Evolutionary conservation across 2,797 vertebrate species (phyloP).

Genomic region (Dipus sagitta): DNA sequence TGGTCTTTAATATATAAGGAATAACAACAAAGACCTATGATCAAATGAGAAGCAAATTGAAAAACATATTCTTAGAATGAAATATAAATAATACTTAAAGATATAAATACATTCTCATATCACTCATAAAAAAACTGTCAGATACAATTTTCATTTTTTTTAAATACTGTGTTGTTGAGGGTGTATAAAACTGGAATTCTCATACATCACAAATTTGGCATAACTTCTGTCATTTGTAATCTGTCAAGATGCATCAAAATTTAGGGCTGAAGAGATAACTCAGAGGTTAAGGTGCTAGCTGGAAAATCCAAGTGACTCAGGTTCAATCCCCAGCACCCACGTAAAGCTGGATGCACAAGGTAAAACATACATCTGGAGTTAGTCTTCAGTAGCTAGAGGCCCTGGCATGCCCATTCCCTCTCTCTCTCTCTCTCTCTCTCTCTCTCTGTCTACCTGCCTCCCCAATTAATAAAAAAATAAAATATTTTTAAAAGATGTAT

Average conservation of each 20-base stretch:
- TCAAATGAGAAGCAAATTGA: neutral
- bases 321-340: too few relatives aligned
- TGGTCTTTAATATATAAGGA: neutral
- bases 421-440: too few relatives aligned
- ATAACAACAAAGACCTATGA: neutral
- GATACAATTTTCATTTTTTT: neutral
- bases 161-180: neutral
- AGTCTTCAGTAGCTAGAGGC: too few relatives aligned
- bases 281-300: too few relatives aligned
- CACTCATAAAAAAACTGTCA: neutral
- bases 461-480: too few relatives aligned
- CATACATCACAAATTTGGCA: neutral
- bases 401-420: too few relatives aligned
- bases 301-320: too few relatives aligned
- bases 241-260: neutral
- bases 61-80: neutral
- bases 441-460: too few relatives aligned
- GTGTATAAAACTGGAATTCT: neutral
- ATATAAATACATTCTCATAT: neutral
- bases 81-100: neutral
- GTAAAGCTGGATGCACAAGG: too few relatives aligned
- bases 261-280: too few relatives aligned
- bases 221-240: neutral
- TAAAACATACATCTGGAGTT: too few relatives aligned
- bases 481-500: neutral